Evolutionary conservation across 2,113 vertebrate species (phyloP), one percentile per base, ranked within the genome.

Genomic region (rat (Rattus norvegicus)): DNA sequence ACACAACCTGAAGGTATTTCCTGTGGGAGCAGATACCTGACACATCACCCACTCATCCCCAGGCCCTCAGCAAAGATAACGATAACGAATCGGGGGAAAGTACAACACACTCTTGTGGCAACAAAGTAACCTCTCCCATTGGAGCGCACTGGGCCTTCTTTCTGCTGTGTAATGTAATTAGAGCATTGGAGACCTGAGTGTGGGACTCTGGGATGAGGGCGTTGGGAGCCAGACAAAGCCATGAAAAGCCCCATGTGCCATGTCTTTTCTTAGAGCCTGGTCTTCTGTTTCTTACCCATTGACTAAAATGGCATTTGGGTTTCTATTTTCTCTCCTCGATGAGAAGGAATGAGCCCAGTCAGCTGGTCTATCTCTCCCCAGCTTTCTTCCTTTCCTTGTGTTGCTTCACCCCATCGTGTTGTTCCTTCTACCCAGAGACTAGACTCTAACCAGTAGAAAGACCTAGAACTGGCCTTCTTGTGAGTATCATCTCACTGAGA

Each of bases 301-400:
- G 39, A 80, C 36, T n/a, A 11, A 43, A 36, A 24, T 13, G 24
- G 56, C 10, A 20, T 52, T 81, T 36, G 81, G 26, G 10, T 10
- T 63, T 91, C 59, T 89, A 7, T 20, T n/a, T 88, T 79, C 43
- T 75, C 54, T 75, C 65, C 47, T 95, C 88, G 91, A 43, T 83
- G 52, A 95, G 70, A 14, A 24, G 30, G 67, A 77, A 85, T 73
- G 95, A 91, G 69, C 67, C 33, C 81, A 70, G 47, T 20, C 47
- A 56, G 20, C 20, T 47, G 39, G 36, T 75, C 20, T 0, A 2
- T 84, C 56, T 61, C 24, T 26, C 5, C 75, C 12, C 54, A 72
- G 17, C 70, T 94, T 90, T 73, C 72, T 77, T 20, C 65, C 33
- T 80, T 28, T 33, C 43, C 54, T 39, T 43, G 17, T 24, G 43